A percentile compares a stretch with the other conserved stretches of the same genome.
phyloP scores from a whole-genome alignment of 2,888 invertebrate genomes.

The Pachymerium ferrugineum region DNA sequence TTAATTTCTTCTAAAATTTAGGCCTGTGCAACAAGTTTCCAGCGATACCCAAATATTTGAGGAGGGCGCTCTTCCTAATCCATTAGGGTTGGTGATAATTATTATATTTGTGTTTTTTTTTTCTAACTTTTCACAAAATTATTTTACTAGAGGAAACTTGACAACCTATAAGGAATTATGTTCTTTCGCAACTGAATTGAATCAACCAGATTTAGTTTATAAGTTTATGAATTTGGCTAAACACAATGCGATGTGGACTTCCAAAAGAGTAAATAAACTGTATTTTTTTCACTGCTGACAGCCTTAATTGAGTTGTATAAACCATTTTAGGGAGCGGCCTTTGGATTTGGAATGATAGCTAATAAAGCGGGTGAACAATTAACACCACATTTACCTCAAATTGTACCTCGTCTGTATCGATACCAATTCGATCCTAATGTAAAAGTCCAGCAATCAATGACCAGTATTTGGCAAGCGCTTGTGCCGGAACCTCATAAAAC shows the following conservation, averaged over 20 bases:
- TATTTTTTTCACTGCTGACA: neutral
- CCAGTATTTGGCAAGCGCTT: slow-evolving; percentile 86
- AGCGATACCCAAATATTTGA: slow-evolving; percentile 81
- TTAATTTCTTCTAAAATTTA: neutral
- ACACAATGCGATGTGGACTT: slow-evolving; percentile 91
- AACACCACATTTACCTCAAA: slow-evolving; percentile 71
- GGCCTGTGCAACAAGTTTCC: slow-evolving; percentile 52
- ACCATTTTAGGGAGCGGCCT: slow-evolving; percentile 71
- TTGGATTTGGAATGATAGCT: slow-evolving; percentile 83
- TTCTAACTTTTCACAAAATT: too few species aligned
- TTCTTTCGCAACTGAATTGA: slow-evolving; percentile 84
- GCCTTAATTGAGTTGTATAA: neutral
- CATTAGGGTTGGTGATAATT: slow-evolving; percentile 64
- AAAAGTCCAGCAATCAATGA: slow-evolving; percentile 86
- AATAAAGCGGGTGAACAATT: slow-evolving; percentile 76
- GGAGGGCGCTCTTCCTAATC: slow-evolving; percentile 78
- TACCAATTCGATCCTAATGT: slow-evolving; percentile 90
- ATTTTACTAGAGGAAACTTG: slow-evolving; percentile 79
- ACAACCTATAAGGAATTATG: slow-evolving; percentile 93
- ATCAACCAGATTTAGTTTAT: slow-evolving; percentile 90
- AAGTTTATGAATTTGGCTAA: slow-evolving; percentile 94
- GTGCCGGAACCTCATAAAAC: slow-evolving; percentile 78
- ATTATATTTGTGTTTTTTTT: slow-evolving; percentile 36
- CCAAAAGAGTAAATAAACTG: slow-evolving; percentile 62
- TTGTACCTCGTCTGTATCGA: slow-evolving; percentile 78